phyloP scores from a whole-genome alignment of 2,797 vertebrate species.

The Bucorvus abyssinicus region DNA sequence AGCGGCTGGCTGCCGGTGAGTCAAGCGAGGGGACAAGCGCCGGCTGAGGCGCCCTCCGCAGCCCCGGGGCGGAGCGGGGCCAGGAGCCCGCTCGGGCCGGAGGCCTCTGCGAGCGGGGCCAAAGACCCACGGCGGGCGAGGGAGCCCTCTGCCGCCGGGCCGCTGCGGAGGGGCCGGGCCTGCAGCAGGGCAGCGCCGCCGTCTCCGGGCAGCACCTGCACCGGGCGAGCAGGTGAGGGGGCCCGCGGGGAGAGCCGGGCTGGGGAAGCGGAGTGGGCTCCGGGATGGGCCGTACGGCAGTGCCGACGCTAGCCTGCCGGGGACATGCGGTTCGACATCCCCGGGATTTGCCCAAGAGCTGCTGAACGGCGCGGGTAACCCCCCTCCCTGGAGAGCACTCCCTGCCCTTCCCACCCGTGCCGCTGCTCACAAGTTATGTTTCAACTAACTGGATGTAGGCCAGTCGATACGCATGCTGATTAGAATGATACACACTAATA shows the following conservation, averaged over 20 bases:
- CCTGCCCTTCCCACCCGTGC: not conserved
- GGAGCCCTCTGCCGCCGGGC: not conserved
- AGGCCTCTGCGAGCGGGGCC: not conserved
- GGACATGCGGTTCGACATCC: too few relatives aligned
- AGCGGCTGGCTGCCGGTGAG: not conserved
- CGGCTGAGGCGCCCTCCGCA: not conserved
- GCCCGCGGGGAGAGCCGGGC: not conserved
- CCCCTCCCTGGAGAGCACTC: not conserved
- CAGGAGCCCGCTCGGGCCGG: not conserved
- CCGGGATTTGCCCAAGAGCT: rapidly evolving
- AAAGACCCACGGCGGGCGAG: not conserved
- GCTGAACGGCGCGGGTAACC: not conserved
- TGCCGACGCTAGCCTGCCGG: not conserved
- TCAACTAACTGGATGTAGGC: rapidly evolving
- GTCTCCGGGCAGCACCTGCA: not conserved
- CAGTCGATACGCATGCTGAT: rapidly evolving
- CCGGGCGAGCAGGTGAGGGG: not conserved
- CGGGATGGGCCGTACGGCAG: not conserved
- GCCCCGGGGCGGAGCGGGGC: not conserved
- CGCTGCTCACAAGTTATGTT: not conserved
- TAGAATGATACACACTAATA: rapidly evolving
- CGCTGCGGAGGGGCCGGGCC: not conserved
- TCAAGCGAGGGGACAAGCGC: not conserved
- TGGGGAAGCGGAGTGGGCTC: not conserved
- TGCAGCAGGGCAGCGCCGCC: not conserved